Conservation (phyloP, 2,797 vertebrate genomes). For the Bryconaethiops microstoma region DNA sequence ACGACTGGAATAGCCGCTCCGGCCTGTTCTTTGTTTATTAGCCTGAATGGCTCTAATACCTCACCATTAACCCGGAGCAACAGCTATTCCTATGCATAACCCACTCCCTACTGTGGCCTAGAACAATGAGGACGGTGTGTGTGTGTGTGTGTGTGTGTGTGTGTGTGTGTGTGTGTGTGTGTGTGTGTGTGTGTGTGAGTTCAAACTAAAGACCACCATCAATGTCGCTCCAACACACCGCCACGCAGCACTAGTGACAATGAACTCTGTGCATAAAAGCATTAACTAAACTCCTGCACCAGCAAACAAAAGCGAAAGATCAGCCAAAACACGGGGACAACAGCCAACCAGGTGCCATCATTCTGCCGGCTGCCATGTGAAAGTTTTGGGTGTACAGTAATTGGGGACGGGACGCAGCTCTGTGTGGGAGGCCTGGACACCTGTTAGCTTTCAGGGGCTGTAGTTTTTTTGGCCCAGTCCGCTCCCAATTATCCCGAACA, state of each 20-base stretch:
- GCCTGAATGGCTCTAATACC: constrained; percentile 73
- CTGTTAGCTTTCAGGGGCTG: constrained; percentile 60
- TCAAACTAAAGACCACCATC: constrained; percentile 68
- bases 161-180: neutral
- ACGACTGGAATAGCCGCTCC: constrained; percentile 65
- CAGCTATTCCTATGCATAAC: constrained; percentile 63
- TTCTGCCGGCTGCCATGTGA: constrained; percentile 50
- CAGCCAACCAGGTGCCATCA: constrained; percentile 60
- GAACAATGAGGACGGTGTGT: constrained; percentile 43
- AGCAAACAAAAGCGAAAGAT: constrained; percentile 63
- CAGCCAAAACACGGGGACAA: constrained; percentile 62
- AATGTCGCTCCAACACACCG: constrained; percentile 27
- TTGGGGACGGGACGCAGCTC: constrained; percentile 61
- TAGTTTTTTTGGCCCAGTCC: constrained; percentile 51
- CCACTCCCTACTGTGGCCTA: constrained; percentile 34
- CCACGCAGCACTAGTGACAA: constrained; percentile 31
- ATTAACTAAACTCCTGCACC: constrained; percentile 55
- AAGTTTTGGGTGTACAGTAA: constrained; percentile 72
- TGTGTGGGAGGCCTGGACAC: constrained; percentile 12
- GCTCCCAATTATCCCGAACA: constrained; percentile 68
- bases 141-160: neutral
- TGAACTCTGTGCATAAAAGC: constrained; percentile 44
- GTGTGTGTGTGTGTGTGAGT: neutral
- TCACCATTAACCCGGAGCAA: constrained; percentile 67
- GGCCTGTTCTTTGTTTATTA: constrained; percentile 69